Percentiles rank a stretch among this genome's conserved stretches.
Conservation (phyloP, 2,113 vertebrate species). For the Furnarius figulus region DNA sequence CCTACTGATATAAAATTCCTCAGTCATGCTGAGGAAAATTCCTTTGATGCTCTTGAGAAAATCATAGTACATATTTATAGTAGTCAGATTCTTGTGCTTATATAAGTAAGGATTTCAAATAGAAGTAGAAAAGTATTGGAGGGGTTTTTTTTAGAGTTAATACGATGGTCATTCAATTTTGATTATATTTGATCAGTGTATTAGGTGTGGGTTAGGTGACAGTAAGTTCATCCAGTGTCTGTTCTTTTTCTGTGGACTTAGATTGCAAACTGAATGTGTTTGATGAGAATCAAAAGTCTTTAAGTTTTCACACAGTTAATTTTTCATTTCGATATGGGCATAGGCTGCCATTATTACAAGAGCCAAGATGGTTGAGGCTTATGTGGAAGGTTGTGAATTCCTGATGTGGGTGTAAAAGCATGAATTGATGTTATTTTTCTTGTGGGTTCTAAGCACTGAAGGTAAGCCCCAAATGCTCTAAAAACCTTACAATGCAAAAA, state of each 20-base stretch:
- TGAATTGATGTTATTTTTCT: not conserved
- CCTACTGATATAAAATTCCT: not conserved
- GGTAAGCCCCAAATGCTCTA: not conserved
- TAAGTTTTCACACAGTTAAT: not conserved
- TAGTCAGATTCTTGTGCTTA: not conserved
- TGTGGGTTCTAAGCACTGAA: not conserved
- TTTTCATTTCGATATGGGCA: not conserved
- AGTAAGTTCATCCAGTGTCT: not conserved
- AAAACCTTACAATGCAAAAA: not conserved
- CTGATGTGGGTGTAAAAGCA: not conserved
- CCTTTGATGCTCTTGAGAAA: not conserved
- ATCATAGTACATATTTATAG: rapidly evolving
- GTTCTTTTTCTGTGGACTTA: not conserved
- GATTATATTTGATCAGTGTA: not conserved
- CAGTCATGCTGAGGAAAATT: not conserved
- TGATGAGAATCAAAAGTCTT: not conserved
- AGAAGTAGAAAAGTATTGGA: not conserved
- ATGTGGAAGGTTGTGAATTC: not conserved
- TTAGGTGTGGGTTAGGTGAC: not conserved
- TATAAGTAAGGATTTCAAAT: not conserved
- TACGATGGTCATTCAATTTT: not conserved
- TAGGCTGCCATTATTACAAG: not conserved
- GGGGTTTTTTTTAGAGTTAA: not conserved
- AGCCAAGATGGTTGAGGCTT: not conserved
- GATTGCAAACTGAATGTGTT: not conserved